Evolutionary conservation across 2,113 vertebrate species (phyloP).

Genomic region (Megalops atlanticus): DNA sequence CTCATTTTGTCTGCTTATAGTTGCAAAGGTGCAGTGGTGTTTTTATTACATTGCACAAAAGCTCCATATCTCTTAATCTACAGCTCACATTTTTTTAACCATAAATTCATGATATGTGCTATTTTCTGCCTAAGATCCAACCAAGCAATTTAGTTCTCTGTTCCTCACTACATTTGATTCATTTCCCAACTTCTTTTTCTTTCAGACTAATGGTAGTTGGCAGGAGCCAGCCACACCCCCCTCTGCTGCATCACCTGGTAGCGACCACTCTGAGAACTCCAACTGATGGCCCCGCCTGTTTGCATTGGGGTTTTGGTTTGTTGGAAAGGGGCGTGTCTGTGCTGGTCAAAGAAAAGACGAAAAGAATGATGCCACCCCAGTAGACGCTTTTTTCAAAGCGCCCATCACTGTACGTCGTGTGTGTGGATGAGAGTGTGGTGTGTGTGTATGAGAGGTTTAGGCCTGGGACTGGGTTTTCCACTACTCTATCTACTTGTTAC

Average conservation of each 20-base stretch:
- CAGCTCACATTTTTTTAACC: too few species aligned
- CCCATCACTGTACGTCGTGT: conserved; percentile 47
- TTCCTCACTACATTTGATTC: too few species aligned
- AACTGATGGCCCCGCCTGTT: conserved; percentile 72
- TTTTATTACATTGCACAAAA: too few species aligned
- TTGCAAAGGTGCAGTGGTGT: too few species aligned
- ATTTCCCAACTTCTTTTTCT: not conserved
- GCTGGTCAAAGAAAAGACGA: conserved; percentile 51
- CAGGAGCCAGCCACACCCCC: conserved; percentile 80
- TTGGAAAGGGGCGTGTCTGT: conserved; percentile 42
- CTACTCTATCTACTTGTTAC: conserved; percentile 61
- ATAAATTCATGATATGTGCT: too few species aligned
- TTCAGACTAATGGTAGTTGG: conserved; percentile 84
- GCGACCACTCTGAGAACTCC: conserved; percentile 85
- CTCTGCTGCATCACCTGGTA: conserved; percentile 79
- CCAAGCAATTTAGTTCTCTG: too few species aligned
- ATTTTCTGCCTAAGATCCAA: too few species aligned
- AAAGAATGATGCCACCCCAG: conserved; percentile 47
- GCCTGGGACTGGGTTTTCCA: conserved; percentile 56
- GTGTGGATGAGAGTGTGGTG: conserved; percentile 36
- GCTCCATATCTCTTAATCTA: too few species aligned
- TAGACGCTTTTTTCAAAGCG: conserved; percentile 48
- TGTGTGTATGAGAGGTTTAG: conserved; percentile 55
- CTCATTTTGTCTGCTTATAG: too few species aligned
- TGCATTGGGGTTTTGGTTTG: conserved; percentile 19